Evolutionary conservation across 2,113 vertebrate genomes (phyloP), one percentile per base, ranked within the genome.

Genomic region (Gambusia affinis): DNA sequence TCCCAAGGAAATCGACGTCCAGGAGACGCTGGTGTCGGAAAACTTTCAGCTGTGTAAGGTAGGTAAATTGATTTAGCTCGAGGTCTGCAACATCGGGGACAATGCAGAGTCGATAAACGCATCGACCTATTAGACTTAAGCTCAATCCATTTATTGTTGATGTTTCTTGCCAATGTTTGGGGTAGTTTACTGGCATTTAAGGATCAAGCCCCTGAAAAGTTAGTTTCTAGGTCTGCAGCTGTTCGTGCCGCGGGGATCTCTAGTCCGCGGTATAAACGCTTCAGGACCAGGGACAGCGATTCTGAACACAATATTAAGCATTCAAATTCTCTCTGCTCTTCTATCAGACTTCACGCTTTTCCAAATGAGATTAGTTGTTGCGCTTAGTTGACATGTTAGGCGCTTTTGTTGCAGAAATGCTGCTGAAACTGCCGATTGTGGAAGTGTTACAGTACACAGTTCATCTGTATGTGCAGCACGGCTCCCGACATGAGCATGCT

Each of bases 1-100:
- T 64, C 96, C 95, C 80, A 94, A 93, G 70, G 97, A 98, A 7
- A 87, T 94, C 19, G 96, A 97, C 81, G 87, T 99, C 84, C 96
- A 96, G 70, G 98, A 99, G 91, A 97, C 95, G 0, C 91, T 99
- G 6, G 95, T 96, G 79, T 97, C 97, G 51, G 98, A 99, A 80
- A 96, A 97, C 94, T 99, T 99, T 91, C 97, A 99, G 66, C 94
- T 99, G 63, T 97, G 96, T 89, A 99, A 99, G 97, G 98, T 99
- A 95, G 94, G 94, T 89, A 2, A 2, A 1, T 27, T 39, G 8
- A 12, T 64, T 71, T 12, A 12, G 19, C 8, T n/a, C 3, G 27
- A 42, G 35, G 17, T 42, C 22, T 24, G 33, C 60, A 33, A 31
- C 42, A n/a, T n/a, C 28, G 19, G 61, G 15, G 14, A 63, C 17